Conservation (phyloP, 2,888 invertebrate genomes). For the Allygus modestus region DNA sequence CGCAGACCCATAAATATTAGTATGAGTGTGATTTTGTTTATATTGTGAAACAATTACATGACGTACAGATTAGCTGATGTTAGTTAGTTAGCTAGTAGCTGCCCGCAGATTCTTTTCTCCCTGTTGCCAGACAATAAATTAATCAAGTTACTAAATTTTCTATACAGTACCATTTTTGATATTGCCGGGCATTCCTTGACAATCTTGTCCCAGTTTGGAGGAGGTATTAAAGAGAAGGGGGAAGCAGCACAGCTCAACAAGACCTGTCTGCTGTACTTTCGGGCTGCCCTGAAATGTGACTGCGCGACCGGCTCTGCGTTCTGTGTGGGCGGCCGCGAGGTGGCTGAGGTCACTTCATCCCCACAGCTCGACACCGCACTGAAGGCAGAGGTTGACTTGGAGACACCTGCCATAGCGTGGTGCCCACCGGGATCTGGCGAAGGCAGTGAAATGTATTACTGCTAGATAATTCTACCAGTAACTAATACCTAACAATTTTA, state of each 20-base stretch:
- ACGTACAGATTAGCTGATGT: too few relatives aligned
- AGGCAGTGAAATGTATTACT: background rate
- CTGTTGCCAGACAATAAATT: too few relatives aligned
- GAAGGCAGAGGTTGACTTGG: background rate
- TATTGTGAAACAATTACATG: too few relatives aligned
- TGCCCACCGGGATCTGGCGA: background rate
- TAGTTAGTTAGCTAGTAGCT: too few relatives aligned
- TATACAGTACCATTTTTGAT: background rate
- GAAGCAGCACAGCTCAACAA: background rate
- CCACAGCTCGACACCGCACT: background rate
- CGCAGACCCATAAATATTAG: too few relatives aligned
- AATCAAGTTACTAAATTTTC: background rate
- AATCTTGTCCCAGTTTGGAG: background rate
- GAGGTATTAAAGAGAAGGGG: background rate
- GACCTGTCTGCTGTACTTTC: background rate
- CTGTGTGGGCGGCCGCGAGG: background rate
- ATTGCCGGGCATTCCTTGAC: slow-evolving; percentile 10
- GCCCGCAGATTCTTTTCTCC: too few relatives aligned
- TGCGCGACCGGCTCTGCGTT: background rate
- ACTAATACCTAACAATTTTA: too few relatives aligned
- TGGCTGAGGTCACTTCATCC: background rate
- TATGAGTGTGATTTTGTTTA: too few relatives aligned
- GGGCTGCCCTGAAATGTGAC: background rate
- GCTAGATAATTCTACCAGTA: too few relatives aligned
- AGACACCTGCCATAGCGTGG: background rate